A percentile compares a stretch with the other conserved stretches of the same genome.
Conservation (phyloP, 2,797 vertebrate species). For the Thamnophis elegans region DNA sequence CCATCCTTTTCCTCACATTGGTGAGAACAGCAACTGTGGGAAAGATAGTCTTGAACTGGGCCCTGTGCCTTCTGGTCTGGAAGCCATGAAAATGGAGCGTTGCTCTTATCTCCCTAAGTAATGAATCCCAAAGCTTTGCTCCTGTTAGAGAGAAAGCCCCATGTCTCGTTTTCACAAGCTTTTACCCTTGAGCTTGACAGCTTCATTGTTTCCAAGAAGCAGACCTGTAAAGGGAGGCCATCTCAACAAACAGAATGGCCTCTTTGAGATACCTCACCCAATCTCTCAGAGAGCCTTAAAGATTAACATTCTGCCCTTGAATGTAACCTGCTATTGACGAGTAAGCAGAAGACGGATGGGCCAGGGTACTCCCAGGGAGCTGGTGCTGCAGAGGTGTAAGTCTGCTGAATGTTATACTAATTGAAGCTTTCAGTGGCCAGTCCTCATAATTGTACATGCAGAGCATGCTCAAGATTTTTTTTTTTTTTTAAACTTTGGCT, state of each 20-base stretch:
- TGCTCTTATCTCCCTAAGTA: constrained; percentile 30
- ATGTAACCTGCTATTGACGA: neutral
- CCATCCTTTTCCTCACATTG: neutral
- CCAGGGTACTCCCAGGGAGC: rapidly evolving
- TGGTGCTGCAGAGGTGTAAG: neutral
- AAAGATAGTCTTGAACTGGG: neutral
- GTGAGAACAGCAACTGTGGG: neutral
- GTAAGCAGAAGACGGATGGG: constrained; percentile 10
- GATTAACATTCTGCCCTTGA: constrained; percentile 32
- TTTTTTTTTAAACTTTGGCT: neutral
- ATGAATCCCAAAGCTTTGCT: constrained; percentile 31
- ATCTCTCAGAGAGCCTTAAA: constrained; percentile 2
- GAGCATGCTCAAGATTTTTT: neutral
- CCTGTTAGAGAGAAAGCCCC: constrained; percentile 18
- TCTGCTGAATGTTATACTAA: neutral
- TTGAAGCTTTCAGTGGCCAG: constrained; percentile 30
- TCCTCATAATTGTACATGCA: constrained; percentile 2
- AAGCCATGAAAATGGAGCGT: neutral
- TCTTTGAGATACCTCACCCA: constrained; percentile 32
- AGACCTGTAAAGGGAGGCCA: neutral
- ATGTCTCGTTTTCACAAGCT: constrained; percentile 27
- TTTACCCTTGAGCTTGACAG: constrained; percentile 37
- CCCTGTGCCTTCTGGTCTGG: neutral
- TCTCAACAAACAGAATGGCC: constrained; percentile 1
- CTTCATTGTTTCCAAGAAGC: constrained; percentile 39